A percentile compares a stretch with the other conserved stretches of the same genome.
These are phyloP conservation scores for Tipula vernalis DNA, from an alignment of 2,888 invertebrate species.

Conservation along the genomic window DNA sequence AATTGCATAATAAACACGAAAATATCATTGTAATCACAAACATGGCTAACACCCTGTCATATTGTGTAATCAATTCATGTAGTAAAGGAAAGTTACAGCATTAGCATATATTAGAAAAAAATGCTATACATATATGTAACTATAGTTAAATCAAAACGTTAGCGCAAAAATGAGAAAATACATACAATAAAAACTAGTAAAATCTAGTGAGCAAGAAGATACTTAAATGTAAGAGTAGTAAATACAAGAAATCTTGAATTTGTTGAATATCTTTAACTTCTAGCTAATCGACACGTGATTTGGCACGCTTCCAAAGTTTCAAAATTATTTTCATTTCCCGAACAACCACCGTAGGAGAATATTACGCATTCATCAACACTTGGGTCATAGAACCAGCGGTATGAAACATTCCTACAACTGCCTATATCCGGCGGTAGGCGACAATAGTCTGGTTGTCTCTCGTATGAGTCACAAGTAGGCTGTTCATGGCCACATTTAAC, in stretches of 20 bases:
- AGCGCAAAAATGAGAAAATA: no score
- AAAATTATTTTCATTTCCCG: constrained; percentile 82
- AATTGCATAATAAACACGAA: no score
- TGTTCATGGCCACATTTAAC: constrained; percentile 6
- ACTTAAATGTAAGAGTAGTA: no score
- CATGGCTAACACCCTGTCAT: no score
- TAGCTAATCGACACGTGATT: constrained; percentile 40
- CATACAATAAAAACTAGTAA: no score
- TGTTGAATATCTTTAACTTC: neutral
- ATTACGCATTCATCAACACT: constrained; percentile 55
- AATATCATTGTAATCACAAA: no score
- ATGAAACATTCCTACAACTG: constrained; percentile 61
- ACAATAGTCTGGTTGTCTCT: constrained; percentile 26
- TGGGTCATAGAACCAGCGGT: constrained; percentile 74
- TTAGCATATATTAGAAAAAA: no score
- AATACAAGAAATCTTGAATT: neutral
- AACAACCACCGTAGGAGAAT: constrained; percentile 82
- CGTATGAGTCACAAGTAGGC: neutral
- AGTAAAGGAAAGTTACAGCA: no score
- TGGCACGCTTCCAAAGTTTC: constrained; percentile 56
- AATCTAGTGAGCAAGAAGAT: no score
- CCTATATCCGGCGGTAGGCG: constrained; percentile 44
- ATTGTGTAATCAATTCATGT: no score
- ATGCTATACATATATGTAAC: no score
- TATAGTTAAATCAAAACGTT: no score